Conservation (phyloP, 2,888 invertebrate genomes). For the Catotricha subobsoleta region DNA sequence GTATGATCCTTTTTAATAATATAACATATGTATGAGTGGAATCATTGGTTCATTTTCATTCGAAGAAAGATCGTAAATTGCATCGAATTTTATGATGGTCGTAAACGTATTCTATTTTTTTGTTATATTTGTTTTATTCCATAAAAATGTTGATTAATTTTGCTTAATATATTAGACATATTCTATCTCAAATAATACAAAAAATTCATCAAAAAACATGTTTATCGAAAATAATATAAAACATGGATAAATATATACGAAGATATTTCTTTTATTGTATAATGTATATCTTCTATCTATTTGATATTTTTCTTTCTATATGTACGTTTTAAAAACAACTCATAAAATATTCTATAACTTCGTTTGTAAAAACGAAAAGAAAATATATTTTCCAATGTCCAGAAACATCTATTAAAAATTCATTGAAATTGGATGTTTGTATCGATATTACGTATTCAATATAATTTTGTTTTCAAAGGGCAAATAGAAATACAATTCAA, state of each 20-base stretch:
- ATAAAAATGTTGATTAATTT: constrained; percentile 1
- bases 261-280: no score
- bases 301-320: no score
- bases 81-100: neutral
- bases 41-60: neutral
- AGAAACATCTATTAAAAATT: constrained; percentile 1
- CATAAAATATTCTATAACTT: no score
- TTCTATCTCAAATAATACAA: no score
- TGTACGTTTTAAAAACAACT: no score
- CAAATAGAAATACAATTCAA: no score
- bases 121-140: neutral
- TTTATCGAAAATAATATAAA: no score
- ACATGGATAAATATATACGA: no score
- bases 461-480: constrained; percentile 3
- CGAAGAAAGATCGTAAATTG: neutral
- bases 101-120: neutral
- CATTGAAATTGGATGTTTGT: constrained; percentile 3
- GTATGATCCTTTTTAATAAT: no score
- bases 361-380: neutral
- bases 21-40: neutral
- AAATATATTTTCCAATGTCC: neutral
- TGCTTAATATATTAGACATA: no score
- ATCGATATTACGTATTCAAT: constrained; percentile 3
- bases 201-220: no score
- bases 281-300: no score